A percentile compares a stretch with the other conserved stretches of the same genome.
These are phyloP conservation scores for Asteroscopus sphinx DNA, from an alignment of 2,888 invertebrate species.

Conservation along the genomic window DNA sequence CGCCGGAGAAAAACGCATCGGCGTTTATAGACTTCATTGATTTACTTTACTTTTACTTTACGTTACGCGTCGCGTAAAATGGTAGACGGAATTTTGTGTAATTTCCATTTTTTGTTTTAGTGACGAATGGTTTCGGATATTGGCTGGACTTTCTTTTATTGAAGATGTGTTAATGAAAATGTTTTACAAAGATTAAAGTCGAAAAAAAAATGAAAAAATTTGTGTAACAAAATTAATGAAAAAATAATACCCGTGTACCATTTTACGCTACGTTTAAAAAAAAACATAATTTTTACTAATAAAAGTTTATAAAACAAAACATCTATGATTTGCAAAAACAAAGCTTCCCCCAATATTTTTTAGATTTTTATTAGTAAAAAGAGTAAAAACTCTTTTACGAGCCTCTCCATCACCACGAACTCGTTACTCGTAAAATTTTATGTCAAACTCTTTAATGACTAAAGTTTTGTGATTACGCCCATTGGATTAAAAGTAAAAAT, in stretches of 20 bases:
- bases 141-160: slow-evolving; percentile 24
- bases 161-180: background rate
- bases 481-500: slow-evolving; percentile 18
- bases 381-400: slow-evolving; percentile 44
- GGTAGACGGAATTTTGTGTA: slow-evolving; percentile 10
- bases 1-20: slow-evolving; percentile 95
- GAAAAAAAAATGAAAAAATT: background rate
- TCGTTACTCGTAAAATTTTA: slow-evolving; percentile 51
- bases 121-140: background rate
- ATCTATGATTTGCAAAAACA: slow-evolving; percentile 42
- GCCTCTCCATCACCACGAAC: slow-evolving; percentile 46
- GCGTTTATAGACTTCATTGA: slow-evolving; percentile 90
- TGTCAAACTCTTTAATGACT: slow-evolving; percentile 44
- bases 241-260: slow-evolving; percentile 11
- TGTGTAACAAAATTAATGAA: background rate
- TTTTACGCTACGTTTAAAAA: slow-evolving; percentile 38
- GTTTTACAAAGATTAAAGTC: too few relatives aligned
- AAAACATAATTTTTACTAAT: slow-evolving; percentile 57
- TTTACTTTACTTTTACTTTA: too few relatives aligned
- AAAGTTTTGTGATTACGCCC: slow-evolving; percentile 49
- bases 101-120: background rate
- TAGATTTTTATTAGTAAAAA: slow-evolving; percentile 63
- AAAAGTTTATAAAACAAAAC: slow-evolving; percentile 42
- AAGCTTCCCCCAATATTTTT: slow-evolving; percentile 22
- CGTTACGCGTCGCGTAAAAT: slow-evolving; percentile 47